Base-by-base conservation (phyloP, 2,113 vertebrate genomes). In the Murina feae region DNA sequence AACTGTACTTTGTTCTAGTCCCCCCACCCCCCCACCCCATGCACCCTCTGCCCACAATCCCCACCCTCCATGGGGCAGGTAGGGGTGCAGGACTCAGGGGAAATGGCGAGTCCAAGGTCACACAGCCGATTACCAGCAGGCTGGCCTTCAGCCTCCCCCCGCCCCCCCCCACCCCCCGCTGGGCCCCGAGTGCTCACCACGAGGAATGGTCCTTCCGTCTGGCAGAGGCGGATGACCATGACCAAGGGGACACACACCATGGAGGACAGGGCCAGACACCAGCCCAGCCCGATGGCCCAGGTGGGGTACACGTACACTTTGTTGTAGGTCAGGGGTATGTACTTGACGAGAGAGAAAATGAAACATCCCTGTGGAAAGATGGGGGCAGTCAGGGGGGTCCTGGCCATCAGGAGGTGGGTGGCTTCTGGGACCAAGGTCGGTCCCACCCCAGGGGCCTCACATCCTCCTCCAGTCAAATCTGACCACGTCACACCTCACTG, bases 211-310 rank as follows among this genome's bases (percentile, higher is more conserved):
- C 99, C 99, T 49, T 99, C 99, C 9, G 99, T 99, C 97, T 98
- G 99, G 92, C 99, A 96, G 98, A 99, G 99, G 98, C 99, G 99
- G 98, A 99, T 98, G 97, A 99, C 98, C 97, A 99, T 98, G 96
- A 99, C 99, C 98, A 99, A 97, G 71, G 99, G 99, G 98, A 99
- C 99, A 94, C 99, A 99, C 94, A 99, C 97, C 99, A 99, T 99
- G 96, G 99, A 99, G 95, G 99, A 96, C 92, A 99, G 98, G 75
- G 99, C 99, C 97, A 99, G 98, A 96, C 95, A 95, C 99, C 99
- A 99, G 93, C 99, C 99, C 78, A 99, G 94, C 84, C 99, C 99
- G 4, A 99, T 99, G 94, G 99, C 98, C 99, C 99, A 99, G 72
- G 98, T 98, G 5, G 99, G 99, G 97, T 99, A 99, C 63, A 98